phyloP scores from a whole-genome alignment of 2,113 vertebrate genomes.

The Nanger granti region DNA sequence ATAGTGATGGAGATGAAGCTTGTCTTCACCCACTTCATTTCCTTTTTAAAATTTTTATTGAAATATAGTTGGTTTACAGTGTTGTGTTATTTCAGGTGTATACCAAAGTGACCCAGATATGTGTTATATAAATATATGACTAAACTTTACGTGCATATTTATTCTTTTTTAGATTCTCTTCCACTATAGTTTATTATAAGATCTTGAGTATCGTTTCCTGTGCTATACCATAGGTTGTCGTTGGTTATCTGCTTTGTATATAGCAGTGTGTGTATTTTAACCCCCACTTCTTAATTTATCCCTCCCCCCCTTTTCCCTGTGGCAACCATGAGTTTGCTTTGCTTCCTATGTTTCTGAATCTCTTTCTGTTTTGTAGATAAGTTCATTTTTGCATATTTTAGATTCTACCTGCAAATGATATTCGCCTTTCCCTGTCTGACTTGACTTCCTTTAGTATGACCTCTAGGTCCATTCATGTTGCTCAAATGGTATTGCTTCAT shows the following conservation, averaged over 20 bases:
- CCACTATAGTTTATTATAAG: background rate
- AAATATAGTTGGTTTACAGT: background rate
- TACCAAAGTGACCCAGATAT: background rate
- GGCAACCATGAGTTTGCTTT: background rate
- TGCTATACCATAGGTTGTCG: background rate
- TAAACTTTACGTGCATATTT: background rate
- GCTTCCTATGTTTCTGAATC: background rate
- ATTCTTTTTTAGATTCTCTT: background rate
- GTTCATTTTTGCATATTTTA: background rate
- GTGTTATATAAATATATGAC: background rate
- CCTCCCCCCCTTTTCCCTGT: background rate
- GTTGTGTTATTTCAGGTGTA: background rate
- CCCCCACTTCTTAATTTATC: background rate
- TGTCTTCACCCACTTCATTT: background rate
- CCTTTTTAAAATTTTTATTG: background rate
- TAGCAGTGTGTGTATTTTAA: background rate
- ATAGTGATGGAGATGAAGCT: fast-evolving
- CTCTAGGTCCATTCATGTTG: background rate
- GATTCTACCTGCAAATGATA: background rate
- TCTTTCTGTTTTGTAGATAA: background rate
- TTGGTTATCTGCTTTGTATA: background rate
- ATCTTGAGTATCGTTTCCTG: background rate
- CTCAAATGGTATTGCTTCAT: background rate
- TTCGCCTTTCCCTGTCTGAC: background rate
- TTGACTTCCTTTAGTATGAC: background rate